phyloP scores from a whole-genome alignment of 2,888 invertebrate species.

The Drosophila mayaguana region DNA sequence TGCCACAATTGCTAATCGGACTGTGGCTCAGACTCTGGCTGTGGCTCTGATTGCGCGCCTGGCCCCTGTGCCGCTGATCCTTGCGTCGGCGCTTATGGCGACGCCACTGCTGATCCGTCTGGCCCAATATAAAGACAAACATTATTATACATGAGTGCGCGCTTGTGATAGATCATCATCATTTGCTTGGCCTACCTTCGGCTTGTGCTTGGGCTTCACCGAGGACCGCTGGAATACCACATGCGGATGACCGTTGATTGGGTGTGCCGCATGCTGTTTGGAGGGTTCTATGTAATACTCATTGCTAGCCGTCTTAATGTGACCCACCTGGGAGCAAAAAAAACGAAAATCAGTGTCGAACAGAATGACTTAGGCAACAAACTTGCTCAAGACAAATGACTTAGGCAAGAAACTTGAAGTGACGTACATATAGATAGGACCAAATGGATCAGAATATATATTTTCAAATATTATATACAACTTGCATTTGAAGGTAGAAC shows the following conservation, averaged over 20 bases:
- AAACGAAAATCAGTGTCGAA: not conserved
- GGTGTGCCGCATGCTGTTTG: constrained; percentile 85
- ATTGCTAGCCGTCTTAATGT: constrained; percentile 88
- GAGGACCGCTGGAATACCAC: constrained; percentile 89
- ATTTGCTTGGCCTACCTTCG: constrained; percentile 38
- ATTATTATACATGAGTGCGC: not conserved
- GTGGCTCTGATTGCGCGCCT: constrained; percentile 58
- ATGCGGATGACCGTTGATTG: constrained; percentile 87
- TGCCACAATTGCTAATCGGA: constrained; percentile 86
- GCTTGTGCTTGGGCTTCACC: constrained; percentile 85
- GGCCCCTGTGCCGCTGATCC: constrained; percentile 59
- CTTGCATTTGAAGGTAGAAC: not conserved
- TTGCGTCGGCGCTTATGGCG: constrained; percentile 57
- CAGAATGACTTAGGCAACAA: constrained; percentile 48
- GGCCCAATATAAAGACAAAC: not conserved
- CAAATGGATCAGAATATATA: not conserved
- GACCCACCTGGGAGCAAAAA: constrained; percentile 87
- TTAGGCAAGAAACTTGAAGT: constrained; percentile 37
- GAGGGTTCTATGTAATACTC: constrained; percentile 91
- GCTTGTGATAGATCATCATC: not conserved
- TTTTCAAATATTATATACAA: not conserved
- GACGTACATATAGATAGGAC: not conserved
- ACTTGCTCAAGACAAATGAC: constrained; percentile 36
- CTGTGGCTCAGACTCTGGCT: constrained; percentile 77
- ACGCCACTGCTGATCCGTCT: constrained; percentile 44